A percentile compares a stretch with the other conserved stretches of the same genome.
Conservation (phyloP, 2,113 vertebrate genomes). For the Spea bombifrons region DNA sequence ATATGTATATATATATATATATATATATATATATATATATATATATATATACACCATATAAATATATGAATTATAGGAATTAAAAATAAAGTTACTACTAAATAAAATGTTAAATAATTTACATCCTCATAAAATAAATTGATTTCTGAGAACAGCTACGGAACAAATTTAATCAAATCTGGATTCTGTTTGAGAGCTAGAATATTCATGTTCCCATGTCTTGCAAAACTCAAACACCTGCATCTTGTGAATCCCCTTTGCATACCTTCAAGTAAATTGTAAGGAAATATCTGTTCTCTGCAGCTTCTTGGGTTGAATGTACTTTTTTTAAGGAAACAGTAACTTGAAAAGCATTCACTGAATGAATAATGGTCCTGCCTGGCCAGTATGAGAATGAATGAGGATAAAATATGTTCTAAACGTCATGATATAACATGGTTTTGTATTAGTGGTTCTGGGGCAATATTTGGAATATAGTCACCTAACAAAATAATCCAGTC, state of each 20-base stretch:
- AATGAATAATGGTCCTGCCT: too few species aligned
- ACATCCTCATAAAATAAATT: constrained; percentile 17
- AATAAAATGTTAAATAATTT: neutral
- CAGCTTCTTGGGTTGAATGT: neutral
- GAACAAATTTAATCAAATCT: constrained; percentile 40
- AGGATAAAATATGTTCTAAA: too few species aligned
- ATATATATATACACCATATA: neutral
- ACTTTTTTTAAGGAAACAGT: neutral
- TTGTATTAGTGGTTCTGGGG: too few species aligned
- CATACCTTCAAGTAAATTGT: constrained; percentile 30
- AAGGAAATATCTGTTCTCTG: neutral
- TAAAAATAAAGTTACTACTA: constrained; percentile 10
- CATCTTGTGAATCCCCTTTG: constrained; percentile 33
- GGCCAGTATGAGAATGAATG: too few species aligned
- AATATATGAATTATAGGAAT: neutral
- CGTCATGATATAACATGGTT: too few species aligned
- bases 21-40: neutral
- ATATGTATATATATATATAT: neutral
- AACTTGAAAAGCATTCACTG: neutral
- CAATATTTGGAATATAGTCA: too few species aligned
- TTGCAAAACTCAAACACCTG: constrained; percentile 42
- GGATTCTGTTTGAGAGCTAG: constrained; percentile 44
- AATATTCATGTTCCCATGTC: constrained; percentile 29
- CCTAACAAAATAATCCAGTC: too few species aligned
- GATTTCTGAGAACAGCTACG: constrained; percentile 11